Evolutionary conservation across 2,113 vertebrate genomes (phyloP).

Genomic region (Proterorhinus semilunaris): DNA sequence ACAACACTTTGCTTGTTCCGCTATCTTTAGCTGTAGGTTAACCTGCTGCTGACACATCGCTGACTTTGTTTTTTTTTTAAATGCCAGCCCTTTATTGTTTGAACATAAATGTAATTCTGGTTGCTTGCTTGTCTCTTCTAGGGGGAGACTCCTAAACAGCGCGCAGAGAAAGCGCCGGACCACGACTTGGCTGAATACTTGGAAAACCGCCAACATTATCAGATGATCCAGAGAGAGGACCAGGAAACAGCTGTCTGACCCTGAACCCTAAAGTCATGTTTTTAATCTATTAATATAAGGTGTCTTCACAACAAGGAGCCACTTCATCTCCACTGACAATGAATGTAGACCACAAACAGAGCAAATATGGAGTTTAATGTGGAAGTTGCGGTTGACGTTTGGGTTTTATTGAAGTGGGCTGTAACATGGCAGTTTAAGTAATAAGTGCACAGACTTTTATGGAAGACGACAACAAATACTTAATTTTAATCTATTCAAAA

Average conservation of each 20-base stretch:
- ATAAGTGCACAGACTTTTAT: not conserved
- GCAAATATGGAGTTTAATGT: not conserved
- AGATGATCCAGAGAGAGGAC: conserved; percentile 96
- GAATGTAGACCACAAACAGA: conserved; percentile 10
- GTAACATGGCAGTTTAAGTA: not conserved
- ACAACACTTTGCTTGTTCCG: too few species aligned
- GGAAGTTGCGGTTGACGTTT: not conserved
- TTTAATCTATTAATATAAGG: not conserved
- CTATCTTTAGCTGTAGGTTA: too few species aligned
- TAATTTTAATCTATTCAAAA: too few species aligned
- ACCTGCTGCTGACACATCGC: too few species aligned
- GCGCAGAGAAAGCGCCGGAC: conserved; percentile 87
- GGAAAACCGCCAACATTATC: conserved; percentile 91
- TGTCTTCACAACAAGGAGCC: not conserved
- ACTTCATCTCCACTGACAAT: not conserved
- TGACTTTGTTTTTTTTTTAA: too few species aligned
- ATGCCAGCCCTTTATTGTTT: too few species aligned
- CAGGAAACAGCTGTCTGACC: conserved; percentile 90
- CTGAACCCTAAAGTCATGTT: conserved; percentile 3
- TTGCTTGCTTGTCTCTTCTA: conserved; percentile 40
- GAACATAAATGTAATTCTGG: not conserved
- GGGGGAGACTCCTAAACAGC: conserved; percentile 92
- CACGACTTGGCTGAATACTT: conserved; percentile 88
- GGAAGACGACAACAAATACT: too few species aligned
- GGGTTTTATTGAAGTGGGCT: not conserved